Base-by-base conservation (phyloP, 1,140 invertebrate genomes). In the Drosophila albomicans region DNA sequence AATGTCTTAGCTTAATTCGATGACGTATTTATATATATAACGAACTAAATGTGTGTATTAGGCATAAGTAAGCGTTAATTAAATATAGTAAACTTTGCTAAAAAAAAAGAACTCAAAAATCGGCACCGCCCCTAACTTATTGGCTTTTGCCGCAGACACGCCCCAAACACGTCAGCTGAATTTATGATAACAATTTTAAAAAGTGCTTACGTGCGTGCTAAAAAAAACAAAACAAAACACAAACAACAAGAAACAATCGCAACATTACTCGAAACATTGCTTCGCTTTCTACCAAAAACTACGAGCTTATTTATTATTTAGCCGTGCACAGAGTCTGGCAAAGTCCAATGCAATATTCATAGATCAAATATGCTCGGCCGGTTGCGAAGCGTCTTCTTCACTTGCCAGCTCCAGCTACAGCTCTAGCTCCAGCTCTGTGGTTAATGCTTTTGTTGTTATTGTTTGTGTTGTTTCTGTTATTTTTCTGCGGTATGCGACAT, bases 1-100 rank as follows among this genome's bases (percentile, higher is more conserved):
- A 85, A 76, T 79, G 62, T 72, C 62, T 25, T 89, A 89, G 85
- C 80, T 81, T 89, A 89, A 89, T 76, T 85, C 48, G 52, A 64
- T 73, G 67, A 75, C 79, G 58, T 73, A 75, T 52, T 61, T 58
- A 59, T 84, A 79, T 70, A 38, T 51, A 49, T 68, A 80, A 78
- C 64, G 57, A 85, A 90, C 85, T 90, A 90, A 89, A 89, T 89
- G 85, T 89, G 85, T 89, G 85, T 90, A 81, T 90, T 89, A 89
- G 85, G 86, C 78, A 68, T 89, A 89, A 89, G 85, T 89, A 89
- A 89, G 78, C 66, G 63, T 61, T 89, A 90, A 89, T 79, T 89
- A 89, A 90, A 89, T 81, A 85, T 85, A 88, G 85, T 72, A 64
- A 58, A 78, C 73, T 89, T 69, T 81, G 84, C 85, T 84, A 75